Conservation (phyloP, 2,888 invertebrate genomes). For the Lypha dubia region DNA sequence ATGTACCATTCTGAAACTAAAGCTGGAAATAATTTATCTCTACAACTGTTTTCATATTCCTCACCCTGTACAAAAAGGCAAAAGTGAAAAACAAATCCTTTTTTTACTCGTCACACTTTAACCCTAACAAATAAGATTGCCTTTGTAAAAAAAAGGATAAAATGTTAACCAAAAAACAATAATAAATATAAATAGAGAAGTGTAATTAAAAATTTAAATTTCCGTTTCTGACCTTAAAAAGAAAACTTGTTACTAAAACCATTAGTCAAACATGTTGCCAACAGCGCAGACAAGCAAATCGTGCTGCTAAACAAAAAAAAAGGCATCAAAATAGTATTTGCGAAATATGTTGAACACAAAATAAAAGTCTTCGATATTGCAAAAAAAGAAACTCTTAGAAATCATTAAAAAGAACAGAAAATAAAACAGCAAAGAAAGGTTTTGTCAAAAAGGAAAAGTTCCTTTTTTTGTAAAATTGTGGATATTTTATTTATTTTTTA, state of each 20-base stretch:
- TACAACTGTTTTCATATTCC: too few species aligned
- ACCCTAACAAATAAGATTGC: background rate
- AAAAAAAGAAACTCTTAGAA: constrained; percentile 1
- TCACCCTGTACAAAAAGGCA: background rate
- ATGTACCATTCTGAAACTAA: too few species aligned
- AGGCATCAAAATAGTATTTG: constrained; percentile 38
- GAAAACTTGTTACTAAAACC: constrained; percentile 29
- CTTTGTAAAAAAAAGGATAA: background rate
- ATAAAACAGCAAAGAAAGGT: background rate
- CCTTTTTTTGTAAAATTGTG: too few species aligned
- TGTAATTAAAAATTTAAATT: constrained; percentile 57
- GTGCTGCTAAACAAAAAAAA: background rate
- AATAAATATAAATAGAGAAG: background rate
- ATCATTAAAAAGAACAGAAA: constrained; percentile 14
- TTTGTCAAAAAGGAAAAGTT: background rate
- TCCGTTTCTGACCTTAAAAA: constrained; percentile 25
- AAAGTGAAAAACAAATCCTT: background rate
- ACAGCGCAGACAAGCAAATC: background rate
- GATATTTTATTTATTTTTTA: background rate
- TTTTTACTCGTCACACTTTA: background rate
- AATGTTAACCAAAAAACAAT: background rate
- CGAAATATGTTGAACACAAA: constrained; percentile 35
- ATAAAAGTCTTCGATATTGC: constrained; percentile 42
- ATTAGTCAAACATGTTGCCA: constrained; percentile 18
- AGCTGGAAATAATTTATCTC: too few species aligned